Evolutionary conservation across 2,113 vertebrate species (phyloP).

Genomic region (Cottus gobio): DNA sequence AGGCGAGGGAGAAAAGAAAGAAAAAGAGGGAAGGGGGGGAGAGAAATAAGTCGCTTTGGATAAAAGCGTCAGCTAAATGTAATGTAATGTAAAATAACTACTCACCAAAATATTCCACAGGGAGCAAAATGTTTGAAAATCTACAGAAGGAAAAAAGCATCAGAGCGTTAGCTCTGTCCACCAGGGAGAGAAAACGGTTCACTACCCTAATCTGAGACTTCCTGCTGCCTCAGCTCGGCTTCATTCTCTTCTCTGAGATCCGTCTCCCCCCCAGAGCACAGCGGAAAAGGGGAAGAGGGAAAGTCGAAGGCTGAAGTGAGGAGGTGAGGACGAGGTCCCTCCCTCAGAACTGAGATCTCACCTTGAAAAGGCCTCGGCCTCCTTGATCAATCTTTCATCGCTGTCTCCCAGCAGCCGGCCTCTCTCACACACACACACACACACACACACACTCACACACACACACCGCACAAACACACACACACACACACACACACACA

Average conservation of each 20-base stretch:
- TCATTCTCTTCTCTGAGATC: conserved; percentile 19
- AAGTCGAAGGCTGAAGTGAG: conserved; percentile 9
- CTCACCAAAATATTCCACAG: conserved; percentile 33
- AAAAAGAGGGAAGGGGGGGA: not conserved
- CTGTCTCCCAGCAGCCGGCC: conserved; percentile 42
- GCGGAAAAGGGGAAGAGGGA: not conserved
- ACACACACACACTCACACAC: no score
- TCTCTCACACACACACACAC: conserved; percentile 15
- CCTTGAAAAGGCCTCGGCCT: conserved; percentile 66
- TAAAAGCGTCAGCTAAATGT: no score
- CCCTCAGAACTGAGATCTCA: conserved; percentile 64
- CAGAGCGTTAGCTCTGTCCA: conserved; percentile 27
- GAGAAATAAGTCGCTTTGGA: no score
- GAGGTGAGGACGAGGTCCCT: conserved; percentile 51
- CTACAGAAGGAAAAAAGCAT: conserved; percentile 17
- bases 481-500: not conserved
- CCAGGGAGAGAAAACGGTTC: conserved; percentile 31
- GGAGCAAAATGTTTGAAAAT: conserved; percentile 40
- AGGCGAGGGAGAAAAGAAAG: not conserved
- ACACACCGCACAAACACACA: not conserved
- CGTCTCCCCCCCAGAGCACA: not conserved
- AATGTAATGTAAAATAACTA: no score
- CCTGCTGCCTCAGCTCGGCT: conserved; percentile 32
- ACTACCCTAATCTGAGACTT: conserved; percentile 48
- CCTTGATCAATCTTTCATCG: conserved; percentile 73